Evolutionary conservation across 2,113 vertebrate genomes (phyloP).

Genomic region (Calypte anna): DNA sequence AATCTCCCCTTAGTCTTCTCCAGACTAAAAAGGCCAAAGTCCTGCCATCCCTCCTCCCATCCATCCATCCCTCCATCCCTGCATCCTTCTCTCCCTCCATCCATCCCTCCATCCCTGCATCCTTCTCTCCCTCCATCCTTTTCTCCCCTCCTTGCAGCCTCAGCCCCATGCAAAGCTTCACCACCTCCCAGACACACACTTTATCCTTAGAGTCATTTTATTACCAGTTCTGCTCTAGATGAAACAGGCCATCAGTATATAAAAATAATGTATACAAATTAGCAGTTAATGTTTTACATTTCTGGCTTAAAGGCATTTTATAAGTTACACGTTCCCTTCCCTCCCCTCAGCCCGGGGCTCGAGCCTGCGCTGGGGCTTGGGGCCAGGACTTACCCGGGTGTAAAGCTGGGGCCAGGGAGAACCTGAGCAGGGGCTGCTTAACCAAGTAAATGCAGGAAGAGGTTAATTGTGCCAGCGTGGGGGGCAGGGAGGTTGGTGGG

Average conservation of each 20-base stretch:
- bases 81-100: neutral
- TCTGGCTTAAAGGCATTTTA: slow-evolving; percentile 52
- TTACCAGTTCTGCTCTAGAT: slow-evolving; percentile 43
- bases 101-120: neutral
- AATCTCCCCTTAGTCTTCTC: too few species aligned
- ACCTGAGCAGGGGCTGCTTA: too few species aligned
- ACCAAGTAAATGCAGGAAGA: neutral
- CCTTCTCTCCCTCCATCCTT: neutral
- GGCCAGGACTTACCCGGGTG: neutral
- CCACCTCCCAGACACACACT: neutral
- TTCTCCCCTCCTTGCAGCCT: neutral
- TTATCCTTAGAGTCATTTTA: slow-evolving; percentile 34
- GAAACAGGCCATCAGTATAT: slow-evolving; percentile 39
- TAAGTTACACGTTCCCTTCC: slow-evolving; percentile 51
- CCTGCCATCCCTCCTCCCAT: neutral
- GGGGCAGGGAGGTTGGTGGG: neutral
- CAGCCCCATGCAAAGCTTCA: neutral
- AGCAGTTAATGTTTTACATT: slow-evolving; percentile 28
- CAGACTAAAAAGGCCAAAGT: too few species aligned
- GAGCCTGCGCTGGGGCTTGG: neutral
- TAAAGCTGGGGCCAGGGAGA: neutral
- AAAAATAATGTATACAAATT: slow-evolving; percentile 76
- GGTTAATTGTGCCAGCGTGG: neutral
- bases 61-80: neutral
- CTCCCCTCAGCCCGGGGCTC: neutral